A percentile compares a stretch with the other conserved stretches of the same genome.
These are phyloP conservation scores for Acestrorhynchus altus DNA, from an alignment of 2,797 vertebrate genomes.

Conservation along the genomic window DNA sequence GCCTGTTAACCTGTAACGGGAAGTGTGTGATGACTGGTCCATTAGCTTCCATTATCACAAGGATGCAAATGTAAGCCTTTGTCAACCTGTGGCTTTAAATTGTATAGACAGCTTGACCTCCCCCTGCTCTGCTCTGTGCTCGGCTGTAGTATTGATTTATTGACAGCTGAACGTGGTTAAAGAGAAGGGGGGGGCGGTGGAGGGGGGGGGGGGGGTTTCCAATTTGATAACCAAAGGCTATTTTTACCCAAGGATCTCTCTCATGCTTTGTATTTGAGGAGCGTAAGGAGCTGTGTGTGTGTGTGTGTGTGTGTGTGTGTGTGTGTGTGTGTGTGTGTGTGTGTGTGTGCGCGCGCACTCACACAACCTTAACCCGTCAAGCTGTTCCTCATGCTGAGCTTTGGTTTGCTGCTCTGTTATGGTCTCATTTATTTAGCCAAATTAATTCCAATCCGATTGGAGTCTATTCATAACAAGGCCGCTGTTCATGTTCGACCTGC, in stretches of 20 bases:
- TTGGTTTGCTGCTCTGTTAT: background rate
- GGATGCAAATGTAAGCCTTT: background rate
- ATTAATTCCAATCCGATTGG: slow-evolving; percentile 13
- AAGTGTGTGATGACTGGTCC: background rate
- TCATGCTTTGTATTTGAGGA: slow-evolving; percentile 24
- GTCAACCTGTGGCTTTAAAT: background rate
- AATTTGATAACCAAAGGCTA: slow-evolving; percentile 32
- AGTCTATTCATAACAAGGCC: slow-evolving; percentile 1
- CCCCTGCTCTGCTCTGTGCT: background rate
- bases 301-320: background rate
- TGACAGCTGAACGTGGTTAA: background rate
- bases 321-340: background rate
- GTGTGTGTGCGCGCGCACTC: background rate
- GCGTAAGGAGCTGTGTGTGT: background rate
- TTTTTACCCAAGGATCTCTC: slow-evolving; percentile 27
- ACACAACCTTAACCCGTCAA: slow-evolving; percentile 25
- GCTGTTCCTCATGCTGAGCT: slow-evolving; percentile 26
- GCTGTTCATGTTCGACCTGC: background rate
- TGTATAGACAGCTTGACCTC: background rate
- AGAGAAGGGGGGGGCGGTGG: background rate
- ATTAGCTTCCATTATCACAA: background rate
- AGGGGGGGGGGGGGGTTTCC: background rate
- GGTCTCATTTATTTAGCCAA: slow-evolving; percentile 34
- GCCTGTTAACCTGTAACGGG: too few species aligned
- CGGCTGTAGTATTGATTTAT: slow-evolving; percentile 41